Evolutionary conservation across 2,888 invertebrate species (phyloP).

Genomic region (Drosophila stalkeri): DNA sequence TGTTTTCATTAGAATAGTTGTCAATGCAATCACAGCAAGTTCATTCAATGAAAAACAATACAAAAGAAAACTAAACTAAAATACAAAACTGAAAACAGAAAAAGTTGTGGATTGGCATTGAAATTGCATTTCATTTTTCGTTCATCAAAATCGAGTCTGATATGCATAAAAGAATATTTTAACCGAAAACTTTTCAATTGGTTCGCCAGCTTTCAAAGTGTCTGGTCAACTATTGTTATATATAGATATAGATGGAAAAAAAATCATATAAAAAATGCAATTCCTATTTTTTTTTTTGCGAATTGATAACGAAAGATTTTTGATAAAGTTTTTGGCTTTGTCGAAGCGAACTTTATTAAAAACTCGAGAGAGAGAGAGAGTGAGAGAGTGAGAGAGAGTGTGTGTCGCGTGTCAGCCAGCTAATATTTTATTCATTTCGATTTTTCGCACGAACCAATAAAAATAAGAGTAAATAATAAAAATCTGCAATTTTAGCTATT

Average conservation of each 20-base stretch:
- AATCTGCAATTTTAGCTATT: slow-evolving; percentile 48
- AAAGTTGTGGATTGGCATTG: slow-evolving; percentile 26
- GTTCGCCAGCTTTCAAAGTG: slow-evolving; percentile 23
- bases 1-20: slow-evolving; percentile 35
- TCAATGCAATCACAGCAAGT: slow-evolving; percentile 28
- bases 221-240: slow-evolving; percentile 25
- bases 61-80: too few species aligned
- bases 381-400: slow-evolving; percentile 15
- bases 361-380: slow-evolving; percentile 20
- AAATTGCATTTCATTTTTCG: slow-evolving; percentile 46
- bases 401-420: slow-evolving; percentile 42
- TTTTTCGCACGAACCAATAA: slow-evolving; percentile 41
- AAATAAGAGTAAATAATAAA: slow-evolving; percentile 26
- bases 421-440: slow-evolving; percentile 64
- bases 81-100: neutral
- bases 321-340: slow-evolving; percentile 59
- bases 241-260: neutral
- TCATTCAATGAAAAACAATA: slow-evolving; percentile 18
- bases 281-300: slow-evolving; percentile 41
- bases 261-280: slow-evolving; percentile 23
- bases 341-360: slow-evolving; percentile 59
- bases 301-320: slow-evolving; percentile 58
- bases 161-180: slow-evolving; percentile 46
- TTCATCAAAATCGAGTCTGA: slow-evolving; percentile 27
- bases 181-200: slow-evolving; percentile 30